Evolutionary conservation across 2,888 invertebrate genomes (phyloP).

Genomic region (Drosophila fungiperda): DNA sequence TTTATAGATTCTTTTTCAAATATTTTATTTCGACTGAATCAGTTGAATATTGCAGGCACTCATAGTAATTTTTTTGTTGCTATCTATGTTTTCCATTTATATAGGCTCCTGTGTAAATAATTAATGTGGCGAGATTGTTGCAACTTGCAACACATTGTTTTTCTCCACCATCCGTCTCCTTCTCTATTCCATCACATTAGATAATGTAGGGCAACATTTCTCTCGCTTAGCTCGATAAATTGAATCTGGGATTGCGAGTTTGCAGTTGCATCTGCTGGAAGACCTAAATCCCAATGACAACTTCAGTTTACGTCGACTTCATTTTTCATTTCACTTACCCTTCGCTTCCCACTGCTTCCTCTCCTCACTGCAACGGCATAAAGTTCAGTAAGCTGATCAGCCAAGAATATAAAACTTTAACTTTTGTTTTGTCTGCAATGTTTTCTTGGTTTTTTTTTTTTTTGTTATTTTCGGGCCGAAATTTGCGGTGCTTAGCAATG

Average conservation of each 20-base stretch:
- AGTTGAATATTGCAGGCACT: neutral
- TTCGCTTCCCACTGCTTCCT: conserved; percentile 1
- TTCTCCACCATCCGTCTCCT: neutral
- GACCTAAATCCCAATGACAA: conserved; percentile 47
- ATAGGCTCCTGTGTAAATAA: conserved; percentile 58
- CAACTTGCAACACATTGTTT: conserved; percentile 15
- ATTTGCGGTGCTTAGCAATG: conserved; percentile 67
- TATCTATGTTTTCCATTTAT: conserved; percentile 9
- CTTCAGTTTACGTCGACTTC: conserved; percentile 48
- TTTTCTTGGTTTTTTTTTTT: conserved; percentile 5
- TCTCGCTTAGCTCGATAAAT: conserved; percentile 49
- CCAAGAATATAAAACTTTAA: conserved; percentile 44
- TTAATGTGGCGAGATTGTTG: conserved; percentile 45
- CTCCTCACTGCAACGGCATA: conserved; percentile 28
- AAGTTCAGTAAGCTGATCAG: conserved; percentile 79
- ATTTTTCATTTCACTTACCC: conserved; percentile 24
- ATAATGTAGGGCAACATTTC: conserved; percentile 2
- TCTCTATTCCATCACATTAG: neutral
- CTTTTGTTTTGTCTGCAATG: conserved; percentile 6
- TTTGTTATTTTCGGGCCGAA: conserved; percentile 14
- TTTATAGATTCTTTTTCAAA: no score
- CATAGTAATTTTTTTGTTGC: conserved; percentile 1
- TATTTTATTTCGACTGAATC: neutral
- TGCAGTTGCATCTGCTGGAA: conserved; percentile 57
- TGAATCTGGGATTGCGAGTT: conserved; percentile 57